Base-by-base conservation (phyloP, 2,888 invertebrate genomes). In the Scaptomyza polygonia region DNA sequence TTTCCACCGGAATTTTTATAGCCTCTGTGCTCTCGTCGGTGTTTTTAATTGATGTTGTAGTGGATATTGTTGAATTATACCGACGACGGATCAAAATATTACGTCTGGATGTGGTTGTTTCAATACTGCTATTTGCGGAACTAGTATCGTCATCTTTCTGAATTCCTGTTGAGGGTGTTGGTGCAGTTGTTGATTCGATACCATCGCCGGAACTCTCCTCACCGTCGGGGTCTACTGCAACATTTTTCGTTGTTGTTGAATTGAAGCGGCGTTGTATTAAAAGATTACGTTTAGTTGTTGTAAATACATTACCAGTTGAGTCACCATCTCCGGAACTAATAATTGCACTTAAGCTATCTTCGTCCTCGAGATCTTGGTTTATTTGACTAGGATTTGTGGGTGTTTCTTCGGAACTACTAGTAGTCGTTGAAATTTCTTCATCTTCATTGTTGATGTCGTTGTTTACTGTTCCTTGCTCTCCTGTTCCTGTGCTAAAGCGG, bases 61-160 rank as follows among this genome's bases (percentile, higher is more conserved):
- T 49, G 0, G 25, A 14, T 49, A 3, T 3, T 14, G 36, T 36
- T 36, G 11, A 11, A 12, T 49, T 49, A 7, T 36, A 49, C 7
- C 49, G 49, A 11, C 49, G 44, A 5, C 56, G 59, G 6, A 11
- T 47, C 14, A 29, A 1, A 11, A 48, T 32, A 32, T 34, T 47
- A 3, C 47, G 47, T 1, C 34, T 34, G 6, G 59, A 12, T 18
- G 59, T 59, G 4, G 21, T 32, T 42, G 27, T 27, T 11, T 25
- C 16, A 11, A 11, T 45, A 0, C 8, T 21, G 30, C 5, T 25
- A 29, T 59, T 21, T 36, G 34, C 4, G 34, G 34, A 36, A 7
- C n/a, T 36, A 1, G 3, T 36, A 39, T 16, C 36, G 18, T 9
- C 30, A 18, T 32, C 18, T 9, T 12, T n/a, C 16, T 9, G 30